Conservation (phyloP, 2,888 invertebrate species). For the Tetragonisca angustula region DNA sequence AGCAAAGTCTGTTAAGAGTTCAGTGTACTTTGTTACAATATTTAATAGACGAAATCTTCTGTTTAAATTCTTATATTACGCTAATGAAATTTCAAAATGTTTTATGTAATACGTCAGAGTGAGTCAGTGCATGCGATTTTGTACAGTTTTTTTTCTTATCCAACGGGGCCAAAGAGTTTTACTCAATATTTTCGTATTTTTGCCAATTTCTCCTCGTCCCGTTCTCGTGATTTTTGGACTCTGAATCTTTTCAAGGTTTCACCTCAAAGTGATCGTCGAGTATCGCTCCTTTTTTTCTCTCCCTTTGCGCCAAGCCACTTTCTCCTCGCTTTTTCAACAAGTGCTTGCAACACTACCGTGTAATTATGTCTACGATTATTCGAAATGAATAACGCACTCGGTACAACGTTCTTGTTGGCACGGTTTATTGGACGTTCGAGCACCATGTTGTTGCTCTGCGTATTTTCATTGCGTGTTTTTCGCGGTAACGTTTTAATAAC, state of each 20-base stretch:
- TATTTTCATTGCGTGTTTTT: conserved; percentile 1
- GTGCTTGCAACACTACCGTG: not conserved
- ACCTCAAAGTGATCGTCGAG: conserved; percentile 14
- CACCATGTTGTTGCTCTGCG: not conserved
- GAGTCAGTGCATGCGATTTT: no score
- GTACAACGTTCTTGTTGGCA: not conserved
- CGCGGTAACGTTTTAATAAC: not conserved
- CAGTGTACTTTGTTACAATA: no score
- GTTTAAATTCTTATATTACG: no score
- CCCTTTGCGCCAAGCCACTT: conserved; percentile 4
- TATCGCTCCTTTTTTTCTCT: conserved; percentile 5
- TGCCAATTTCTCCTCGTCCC: not conserved
- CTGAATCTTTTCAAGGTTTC: conserved; percentile 28
- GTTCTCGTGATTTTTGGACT: conserved; percentile 14
- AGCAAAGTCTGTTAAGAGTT: no score
- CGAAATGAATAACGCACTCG: not conserved
- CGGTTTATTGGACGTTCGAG: conserved; percentile 13
- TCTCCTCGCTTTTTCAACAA: conserved; percentile 10
- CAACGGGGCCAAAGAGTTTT: not conserved
- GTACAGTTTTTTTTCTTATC: not conserved
- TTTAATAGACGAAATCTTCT: no score
- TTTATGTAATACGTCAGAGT: not conserved
- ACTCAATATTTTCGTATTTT: not conserved
- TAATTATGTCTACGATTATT: conserved; percentile 24
- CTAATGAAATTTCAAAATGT: no score